Percentiles rank a stretch among this genome's conserved stretches.
Evolutionary conservation across 2,888 invertebrate species (phyloP).

Genomic region (Drosophila pseudotalamancana): DNA sequence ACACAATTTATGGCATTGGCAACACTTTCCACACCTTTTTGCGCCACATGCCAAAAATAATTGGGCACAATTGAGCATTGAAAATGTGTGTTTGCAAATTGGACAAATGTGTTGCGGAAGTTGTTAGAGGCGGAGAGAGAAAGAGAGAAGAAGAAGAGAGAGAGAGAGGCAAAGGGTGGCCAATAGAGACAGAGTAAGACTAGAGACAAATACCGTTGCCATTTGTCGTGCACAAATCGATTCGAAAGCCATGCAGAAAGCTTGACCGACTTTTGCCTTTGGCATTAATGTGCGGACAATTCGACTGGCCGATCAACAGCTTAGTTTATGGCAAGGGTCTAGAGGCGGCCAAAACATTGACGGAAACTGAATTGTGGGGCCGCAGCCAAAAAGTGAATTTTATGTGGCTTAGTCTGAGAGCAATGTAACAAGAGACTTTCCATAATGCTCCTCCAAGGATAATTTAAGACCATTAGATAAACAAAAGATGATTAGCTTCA

Average conservation of each 20-base stretch:
- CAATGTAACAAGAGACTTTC: not conserved
- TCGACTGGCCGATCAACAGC: slow-evolving; percentile 47
- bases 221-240: slow-evolving; percentile 59
- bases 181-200: slow-evolving; percentile 9
- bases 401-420: not conserved
- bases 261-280: slow-evolving; percentile 65
- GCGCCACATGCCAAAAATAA: slow-evolving; percentile 69
- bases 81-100: slow-evolving; percentile 69
- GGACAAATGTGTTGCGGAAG: slow-evolving; percentile 76
- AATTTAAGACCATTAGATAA: no score
- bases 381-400: not conserved
- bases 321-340: not conserved
- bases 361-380: not conserved
- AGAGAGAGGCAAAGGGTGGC: not conserved
- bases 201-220: slow-evolving; percentile 56
- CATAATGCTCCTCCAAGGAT: no score
- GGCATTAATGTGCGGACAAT: slow-evolving; percentile 52
- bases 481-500: no score
- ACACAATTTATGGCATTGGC: slow-evolving; percentile 66
- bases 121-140: slow-evolving; percentile 53
- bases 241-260: slow-evolving; percentile 54
- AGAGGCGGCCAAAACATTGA: not conserved
- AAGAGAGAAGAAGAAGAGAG: not conserved
- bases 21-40: slow-evolving; percentile 77
- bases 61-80: slow-evolving; percentile 74